A percentile compares a stretch with the other conserved stretches of the same genome.
Evolutionary conservation across 1,140 invertebrate species (phyloP).

Genomic region (Drosophila melanica): DNA sequence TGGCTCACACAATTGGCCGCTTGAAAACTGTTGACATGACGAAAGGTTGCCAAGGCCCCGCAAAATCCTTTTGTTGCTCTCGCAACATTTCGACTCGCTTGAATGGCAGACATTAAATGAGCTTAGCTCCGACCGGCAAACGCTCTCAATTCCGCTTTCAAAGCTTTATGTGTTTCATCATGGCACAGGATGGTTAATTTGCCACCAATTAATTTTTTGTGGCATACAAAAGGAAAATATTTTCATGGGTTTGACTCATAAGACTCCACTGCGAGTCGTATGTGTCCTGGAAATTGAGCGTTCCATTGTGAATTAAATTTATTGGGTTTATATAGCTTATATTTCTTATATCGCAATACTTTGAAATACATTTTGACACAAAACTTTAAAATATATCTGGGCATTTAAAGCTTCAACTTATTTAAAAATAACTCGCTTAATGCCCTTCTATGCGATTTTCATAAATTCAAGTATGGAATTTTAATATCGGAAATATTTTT

Average conservation of each 20-base stretch:
- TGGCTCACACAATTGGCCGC: conserved; percentile 54
- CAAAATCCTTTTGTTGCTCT: conserved; percentile 20
- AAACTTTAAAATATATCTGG: too few relatives aligned
- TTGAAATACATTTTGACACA: too few relatives aligned
- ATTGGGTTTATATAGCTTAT: too few relatives aligned
- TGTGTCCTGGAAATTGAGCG: neutral
- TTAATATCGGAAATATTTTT: too few relatives aligned
- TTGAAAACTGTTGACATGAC: conserved; percentile 37
- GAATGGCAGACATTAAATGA: conserved; percentile 21
- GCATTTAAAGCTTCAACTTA: too few relatives aligned
- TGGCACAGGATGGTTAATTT: neutral
- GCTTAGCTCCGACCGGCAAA: conserved; percentile 14
- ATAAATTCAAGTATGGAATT: neutral
- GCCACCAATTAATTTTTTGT: conserved; percentile 15
- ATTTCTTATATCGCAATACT: too few relatives aligned
- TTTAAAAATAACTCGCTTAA: too few relatives aligned
- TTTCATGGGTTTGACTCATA: neutral
- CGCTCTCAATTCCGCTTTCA: conserved; percentile 4
- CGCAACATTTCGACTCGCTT: conserved; percentile 41
- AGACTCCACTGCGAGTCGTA: neutral
- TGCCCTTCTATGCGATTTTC: neutral
- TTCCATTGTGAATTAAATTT: neutral
- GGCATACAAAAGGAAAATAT: neutral
- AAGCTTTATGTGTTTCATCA: neutral
- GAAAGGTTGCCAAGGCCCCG: conserved; percentile 33